Evolutionary conservation across 2,888 invertebrate genomes (phyloP), one percentile per base, ranked within the genome.

Genomic region (Dicyrtomina minuta): DNA sequence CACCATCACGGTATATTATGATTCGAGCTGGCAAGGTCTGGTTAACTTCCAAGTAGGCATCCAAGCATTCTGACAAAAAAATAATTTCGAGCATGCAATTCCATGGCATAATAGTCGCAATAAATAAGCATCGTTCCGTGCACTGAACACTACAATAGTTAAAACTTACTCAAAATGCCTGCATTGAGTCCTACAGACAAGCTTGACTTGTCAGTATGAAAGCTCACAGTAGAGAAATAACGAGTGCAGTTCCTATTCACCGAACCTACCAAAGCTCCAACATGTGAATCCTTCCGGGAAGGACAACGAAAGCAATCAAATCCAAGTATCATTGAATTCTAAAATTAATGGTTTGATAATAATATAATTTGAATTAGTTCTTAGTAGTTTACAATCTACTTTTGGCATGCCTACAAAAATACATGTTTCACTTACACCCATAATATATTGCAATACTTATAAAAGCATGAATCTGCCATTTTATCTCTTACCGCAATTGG

Each of bases 1-100:
- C 96, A 22, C 96, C 97, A 81, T 97, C 96, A 17, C 97, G 87
- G 82, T 89, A 96, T 27, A 96, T 86, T 0, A 96, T 80, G 59
- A 97, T 90, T 0, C 87, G 86, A 0, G 85, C 83, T 0, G 96
- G 96, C 1, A 83, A 75, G 0, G 77, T 70, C 0, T 86, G 85
- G 73, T 85, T 85, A 0, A 80, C 59, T 2, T 84, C 82, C 1
- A 83, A 81, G 80, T 86, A 91, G 72, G 83, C 82, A 12, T 81
- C 80, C 12, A 87, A 81, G 0, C 86, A 86, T 70, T 84, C 83
- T 79, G 80, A 74, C 62, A n/a, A n/a, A n/a, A n/a, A n/a, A 59
- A 68, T 64, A 66, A n/a, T n/a, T n/a, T n/a, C n/a, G n/a, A n/a
- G n/a, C n/a, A n/a, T n/a, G n/a, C n/a, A n/a, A n/a, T n/a, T n/a